Base-by-base conservation (phyloP, 1,140 invertebrate species). In the Tyrophagus putrescentiae region DNA sequence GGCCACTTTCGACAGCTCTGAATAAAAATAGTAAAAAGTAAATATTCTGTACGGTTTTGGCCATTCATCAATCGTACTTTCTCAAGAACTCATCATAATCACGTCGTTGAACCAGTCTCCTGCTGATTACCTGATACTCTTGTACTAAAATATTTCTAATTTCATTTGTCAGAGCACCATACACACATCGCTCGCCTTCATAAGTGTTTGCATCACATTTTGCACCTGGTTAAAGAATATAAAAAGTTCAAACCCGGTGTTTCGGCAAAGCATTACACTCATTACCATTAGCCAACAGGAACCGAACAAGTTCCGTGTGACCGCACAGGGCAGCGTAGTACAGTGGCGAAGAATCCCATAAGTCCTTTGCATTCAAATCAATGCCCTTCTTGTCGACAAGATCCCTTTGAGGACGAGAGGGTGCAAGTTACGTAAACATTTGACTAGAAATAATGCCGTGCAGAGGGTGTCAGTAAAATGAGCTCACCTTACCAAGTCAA, bases 251-350 rank as follows among this genome's bases (percentile, higher is more conserved):
- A 13, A 50, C 45, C 16, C 13, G 64, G 64, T 64, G 71, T 69
- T 48, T 7, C 6, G 6, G 42, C 27, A 44, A 16, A 25, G 31
- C 25, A 48, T 27, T 48, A 6, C 23, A 7, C 25, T 7, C n/a
- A 6, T 27, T 7, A 48, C 57, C 77, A 69, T 73, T 72, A 50
- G 72, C 72, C 11, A 79, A 67, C 6, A 79, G 65, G 67, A 76
- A 79, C 57, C 75, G 66, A 0, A 77, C 77, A 18, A 79, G 41
- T 31, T 75, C 71, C 34, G 67, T 64, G 66, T 79, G 76, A 6
- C 77, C 77, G 72, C 77, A 79, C 6, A 78, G 65, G 68, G 77
- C 78, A 1, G 77, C 77, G 69, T 79, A 79, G 60, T 79, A 77
- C 72, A 78, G 61, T 25, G 77, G 77, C 28, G 76, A 76, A 52